A percentile compares a stretch with the other conserved stretches of the same genome.
Conservation (phyloP, 1,140 invertebrate genomes). For the Phocides pigmalion region DNA sequence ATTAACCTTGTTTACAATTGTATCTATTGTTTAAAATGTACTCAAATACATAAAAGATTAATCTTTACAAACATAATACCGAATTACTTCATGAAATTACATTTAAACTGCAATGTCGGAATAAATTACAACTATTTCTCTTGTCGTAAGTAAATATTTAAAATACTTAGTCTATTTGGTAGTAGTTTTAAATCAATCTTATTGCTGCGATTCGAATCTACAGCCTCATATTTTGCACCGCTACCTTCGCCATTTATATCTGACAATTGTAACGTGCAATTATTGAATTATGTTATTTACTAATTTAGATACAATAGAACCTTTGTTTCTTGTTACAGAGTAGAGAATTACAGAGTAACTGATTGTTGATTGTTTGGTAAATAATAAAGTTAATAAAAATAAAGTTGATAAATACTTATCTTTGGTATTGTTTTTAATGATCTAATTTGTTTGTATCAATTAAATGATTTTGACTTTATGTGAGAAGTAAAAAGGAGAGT, state of each 20-base stretch:
- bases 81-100: slow-evolving; percentile 15
- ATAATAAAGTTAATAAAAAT: too few species aligned
- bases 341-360: too few species aligned
- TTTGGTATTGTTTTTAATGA: too few species aligned
- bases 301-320: too few species aligned
- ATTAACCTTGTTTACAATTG: background rate
- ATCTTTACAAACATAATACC: slow-evolving; percentile 5
- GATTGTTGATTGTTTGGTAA: too few species aligned
- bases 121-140: slow-evolving; percentile 1
- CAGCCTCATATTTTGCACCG: slow-evolving; percentile 1
- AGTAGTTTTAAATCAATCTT: slow-evolving; percentile 16
- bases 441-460: too few species aligned
- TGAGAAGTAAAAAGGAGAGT: too few species aligned
- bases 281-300: background rate
- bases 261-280: background rate
- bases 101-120: background rate
- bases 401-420: too few species aligned
- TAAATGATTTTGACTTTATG: too few species aligned
- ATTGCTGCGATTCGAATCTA: background rate
- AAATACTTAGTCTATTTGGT: slow-evolving; percentile 4
- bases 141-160: slow-evolving; percentile 3
- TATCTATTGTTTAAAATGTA: background rate
- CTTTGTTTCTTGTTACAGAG: too few species aligned
- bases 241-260: background rate
- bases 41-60: background rate